Evolutionary conservation across 2,113 vertebrate species (phyloP).

Genomic region (Formicarius rufipectus): DNA sequence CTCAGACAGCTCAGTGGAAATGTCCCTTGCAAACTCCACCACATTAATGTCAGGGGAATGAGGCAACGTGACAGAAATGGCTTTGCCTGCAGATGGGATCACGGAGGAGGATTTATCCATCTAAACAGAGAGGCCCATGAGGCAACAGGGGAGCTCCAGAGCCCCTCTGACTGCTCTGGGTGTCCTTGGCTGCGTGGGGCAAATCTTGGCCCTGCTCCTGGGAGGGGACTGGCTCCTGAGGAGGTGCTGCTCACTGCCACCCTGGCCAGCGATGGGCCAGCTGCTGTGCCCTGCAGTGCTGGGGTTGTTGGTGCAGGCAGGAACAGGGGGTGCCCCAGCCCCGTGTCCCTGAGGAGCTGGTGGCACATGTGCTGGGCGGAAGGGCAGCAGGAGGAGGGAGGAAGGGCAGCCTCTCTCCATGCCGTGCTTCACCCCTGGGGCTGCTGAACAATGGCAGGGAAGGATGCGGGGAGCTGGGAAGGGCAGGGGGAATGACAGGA

Average conservation of each 20-base stretch:
- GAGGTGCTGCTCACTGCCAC: not conserved
- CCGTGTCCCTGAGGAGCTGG: not conserved
- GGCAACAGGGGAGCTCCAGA: not conserved
- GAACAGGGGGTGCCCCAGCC: not conserved
- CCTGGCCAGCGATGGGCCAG: not conserved
- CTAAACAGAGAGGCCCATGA: not conserved
- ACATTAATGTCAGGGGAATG: not conserved
- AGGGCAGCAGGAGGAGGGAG: not conserved
- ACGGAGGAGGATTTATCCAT: not conserved
- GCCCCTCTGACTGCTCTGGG: not conserved
- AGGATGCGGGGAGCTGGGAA: not conserved
- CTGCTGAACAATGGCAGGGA: not conserved
- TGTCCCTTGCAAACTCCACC: not conserved
- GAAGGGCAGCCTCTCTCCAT: not conserved
- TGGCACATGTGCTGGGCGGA: not conserved
- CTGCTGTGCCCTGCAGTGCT: not conserved
- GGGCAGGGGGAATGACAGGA: not conserved
- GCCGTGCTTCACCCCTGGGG: not conserved
- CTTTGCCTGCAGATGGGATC: not conserved
- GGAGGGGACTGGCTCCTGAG: not conserved
- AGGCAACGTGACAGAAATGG: not conserved
- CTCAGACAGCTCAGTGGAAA: not conserved
- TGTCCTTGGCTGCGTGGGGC: not conserved
- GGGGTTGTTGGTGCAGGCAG: not conserved
- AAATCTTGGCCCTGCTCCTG: not conserved